These are phyloP conservation scores for Xyrichtys novacula DNA, from an alignment of 2,797 vertebrate species.

Conservation along the genomic window DNA sequence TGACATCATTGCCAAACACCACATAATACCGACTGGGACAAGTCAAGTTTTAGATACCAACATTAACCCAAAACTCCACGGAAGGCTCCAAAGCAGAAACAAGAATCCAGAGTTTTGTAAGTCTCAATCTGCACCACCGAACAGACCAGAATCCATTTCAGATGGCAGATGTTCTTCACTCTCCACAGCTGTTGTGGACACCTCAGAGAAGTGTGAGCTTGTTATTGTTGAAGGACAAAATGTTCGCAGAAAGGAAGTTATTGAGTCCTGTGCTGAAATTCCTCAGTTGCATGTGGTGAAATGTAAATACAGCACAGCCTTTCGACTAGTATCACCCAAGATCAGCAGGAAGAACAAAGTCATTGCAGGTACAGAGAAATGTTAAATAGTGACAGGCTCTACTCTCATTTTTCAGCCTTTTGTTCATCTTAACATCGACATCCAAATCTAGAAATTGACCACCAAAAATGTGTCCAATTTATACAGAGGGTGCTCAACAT, in stretches of 20 bases:
- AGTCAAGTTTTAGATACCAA: slow-evolving; percentile 36
- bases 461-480: slow-evolving; percentile 6
- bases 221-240: slow-evolving; percentile 75
- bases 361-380: slow-evolving; percentile 72
- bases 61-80: slow-evolving; percentile 11
- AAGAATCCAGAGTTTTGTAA: slow-evolving; percentile 21
- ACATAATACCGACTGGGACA: slow-evolving; percentile 27
- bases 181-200: slow-evolving; percentile 80
- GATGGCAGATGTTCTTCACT: slow-evolving; percentile 75
- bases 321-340: slow-evolving; percentile 85
- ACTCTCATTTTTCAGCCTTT: neutral
- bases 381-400: neutral
- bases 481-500: slow-evolving; percentile 58
- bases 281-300: slow-evolving; percentile 84
- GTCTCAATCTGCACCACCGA: slow-evolving; percentile 15
- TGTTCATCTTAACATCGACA: neutral
- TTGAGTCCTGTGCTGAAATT: slow-evolving; percentile 65
- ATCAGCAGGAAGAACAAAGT: slow-evolving; percentile 72
- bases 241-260: slow-evolving; percentile 65
- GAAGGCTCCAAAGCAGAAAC: slow-evolving; percentile 37
- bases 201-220: slow-evolving; percentile 80
- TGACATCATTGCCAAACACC: slow-evolving; percentile 19
- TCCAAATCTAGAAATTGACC: neutral
- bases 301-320: slow-evolving; percentile 84
- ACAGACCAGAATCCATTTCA: slow-evolving; percentile 29